These are phyloP conservation scores for Casuarius casuarius DNA, from an alignment of 2,113 vertebrate species.

Conservation along the genomic window DNA sequence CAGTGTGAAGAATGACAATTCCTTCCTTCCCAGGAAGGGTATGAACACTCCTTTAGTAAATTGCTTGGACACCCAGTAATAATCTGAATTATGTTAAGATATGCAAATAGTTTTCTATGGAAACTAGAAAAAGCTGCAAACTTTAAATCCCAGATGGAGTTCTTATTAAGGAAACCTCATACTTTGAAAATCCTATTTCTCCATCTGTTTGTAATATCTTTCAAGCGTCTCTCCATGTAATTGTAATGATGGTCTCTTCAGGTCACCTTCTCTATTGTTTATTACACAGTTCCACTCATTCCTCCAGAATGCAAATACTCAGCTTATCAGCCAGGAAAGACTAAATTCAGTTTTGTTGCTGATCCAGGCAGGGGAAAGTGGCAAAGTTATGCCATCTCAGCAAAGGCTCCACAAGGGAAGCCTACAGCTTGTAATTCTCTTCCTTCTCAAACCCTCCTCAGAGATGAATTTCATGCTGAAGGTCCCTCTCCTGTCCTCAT, in stretches of 20 bases:
- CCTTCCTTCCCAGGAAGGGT: not conserved
- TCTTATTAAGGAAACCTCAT: constrained; percentile 56
- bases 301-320: not conserved
- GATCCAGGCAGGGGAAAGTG: not conserved
- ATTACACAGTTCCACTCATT: not conserved
- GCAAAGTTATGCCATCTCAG: not conserved
- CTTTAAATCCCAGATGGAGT: constrained; percentile 55
- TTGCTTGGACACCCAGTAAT: not conserved
- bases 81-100: constrained; percentile 46
- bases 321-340: not conserved
- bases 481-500: not conserved
- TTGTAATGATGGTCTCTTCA: not conserved
- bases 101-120: constrained; percentile 58
- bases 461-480: not conserved
- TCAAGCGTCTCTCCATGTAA: not conserved
- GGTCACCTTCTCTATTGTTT: not conserved
- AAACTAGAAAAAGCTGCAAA: constrained; percentile 51
- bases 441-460: not conserved
- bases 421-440: not conserved
- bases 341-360: not conserved
- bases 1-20: not conserved
- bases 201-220: constrained; percentile 48
- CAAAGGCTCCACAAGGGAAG: not conserved
- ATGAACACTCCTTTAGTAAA: constrained; percentile 1
- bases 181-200: constrained; percentile 44